A percentile compares a stretch with the other conserved stretches of the same genome.
Conservation (phyloP, 2,888 invertebrate species). For the Drosophila prostipennis region DNA sequence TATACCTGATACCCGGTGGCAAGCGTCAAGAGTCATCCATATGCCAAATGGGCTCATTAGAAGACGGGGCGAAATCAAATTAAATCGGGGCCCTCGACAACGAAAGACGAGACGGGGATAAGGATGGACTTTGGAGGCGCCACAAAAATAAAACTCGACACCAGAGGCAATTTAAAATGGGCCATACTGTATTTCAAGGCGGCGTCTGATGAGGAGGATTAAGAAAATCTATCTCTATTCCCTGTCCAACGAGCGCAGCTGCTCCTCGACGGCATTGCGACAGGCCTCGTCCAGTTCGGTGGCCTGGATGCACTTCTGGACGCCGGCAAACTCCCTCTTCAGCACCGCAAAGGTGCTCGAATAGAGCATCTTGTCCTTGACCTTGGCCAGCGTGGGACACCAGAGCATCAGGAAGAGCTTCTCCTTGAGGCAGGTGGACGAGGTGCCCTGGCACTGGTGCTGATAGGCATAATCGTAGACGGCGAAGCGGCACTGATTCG, state of each 20-base stretch:
- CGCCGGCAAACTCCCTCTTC: slow-evolving; percentile 48
- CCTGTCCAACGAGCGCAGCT: slow-evolving; percentile 47
- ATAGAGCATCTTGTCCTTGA: slow-evolving; percentile 61
- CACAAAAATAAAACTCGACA: not conserved
- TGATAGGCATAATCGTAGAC: slow-evolving; percentile 56
- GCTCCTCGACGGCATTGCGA: slow-evolving; percentile 46
- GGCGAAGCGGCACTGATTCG: slow-evolving; percentile 52
- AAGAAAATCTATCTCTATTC: slow-evolving; percentile 16
- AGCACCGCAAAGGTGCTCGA: slow-evolving; percentile 48
- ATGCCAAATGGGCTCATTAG: slow-evolving; percentile 66
- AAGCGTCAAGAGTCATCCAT: slow-evolving; percentile 44
- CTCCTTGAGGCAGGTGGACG: slow-evolving; percentile 43
- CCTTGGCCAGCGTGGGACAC: slow-evolving; percentile 54
- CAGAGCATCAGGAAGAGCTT: slow-evolving; percentile 59
- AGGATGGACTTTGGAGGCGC: not conserved
- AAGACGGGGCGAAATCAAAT: slow-evolving; percentile 39
- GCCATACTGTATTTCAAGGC: not conserved
- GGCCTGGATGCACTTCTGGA: slow-evolving; percentile 60
- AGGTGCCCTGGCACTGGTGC: slow-evolving; percentile 47
- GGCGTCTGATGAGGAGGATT: too few relatives aligned
- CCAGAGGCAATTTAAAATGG: not conserved
- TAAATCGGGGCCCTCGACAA: slow-evolving; percentile 30
- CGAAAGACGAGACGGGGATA: slow-evolving; percentile 4
- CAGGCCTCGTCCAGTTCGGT: slow-evolving; percentile 54
- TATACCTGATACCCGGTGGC: slow-evolving; percentile 41